Conservation (phyloP, 2,888 invertebrate species). For the Stenoptilia bipunctidactyla region DNA sequence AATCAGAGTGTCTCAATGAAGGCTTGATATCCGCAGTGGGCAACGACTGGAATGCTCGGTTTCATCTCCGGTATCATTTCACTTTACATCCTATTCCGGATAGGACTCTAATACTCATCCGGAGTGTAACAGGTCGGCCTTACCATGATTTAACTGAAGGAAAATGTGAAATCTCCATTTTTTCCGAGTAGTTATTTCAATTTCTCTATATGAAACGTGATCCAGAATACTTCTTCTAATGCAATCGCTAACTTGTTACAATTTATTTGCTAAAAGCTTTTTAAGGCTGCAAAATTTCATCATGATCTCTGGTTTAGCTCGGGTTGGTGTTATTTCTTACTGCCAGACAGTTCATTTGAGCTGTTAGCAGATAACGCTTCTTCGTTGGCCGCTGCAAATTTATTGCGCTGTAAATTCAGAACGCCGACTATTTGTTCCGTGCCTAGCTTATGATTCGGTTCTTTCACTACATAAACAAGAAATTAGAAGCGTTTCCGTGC, state of each 20-base stretch:
- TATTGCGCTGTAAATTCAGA: conserved; percentile 55
- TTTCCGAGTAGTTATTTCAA: too few relatives aligned
- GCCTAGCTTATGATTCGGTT: not conserved
- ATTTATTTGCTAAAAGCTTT: not conserved
- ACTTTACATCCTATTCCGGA: conserved; percentile 38
- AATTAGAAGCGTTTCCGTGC: too few relatives aligned
- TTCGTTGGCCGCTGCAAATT: conserved; percentile 46
- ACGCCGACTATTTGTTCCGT: conserved; percentile 13
- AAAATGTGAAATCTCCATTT: too few relatives aligned
- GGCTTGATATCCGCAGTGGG: not conserved
- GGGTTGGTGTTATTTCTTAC: conserved; percentile 29
- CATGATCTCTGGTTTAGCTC: conserved; percentile 9
- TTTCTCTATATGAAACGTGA: too few relatives aligned
- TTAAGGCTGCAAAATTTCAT: conserved; percentile 1
- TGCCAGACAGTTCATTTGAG: conserved; percentile 54
- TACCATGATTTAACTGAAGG: too few relatives aligned
- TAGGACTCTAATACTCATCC: conserved; percentile 36
- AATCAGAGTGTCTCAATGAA: conserved; percentile 13
- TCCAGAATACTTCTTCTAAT: conserved; percentile 4
- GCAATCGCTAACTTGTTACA: too few relatives aligned
- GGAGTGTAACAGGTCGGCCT: too few relatives aligned
- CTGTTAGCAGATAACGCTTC: conserved; percentile 49
- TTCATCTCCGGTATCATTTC: conserved; percentile 55
- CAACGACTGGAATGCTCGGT: conserved; percentile 19
- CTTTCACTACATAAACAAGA: not conserved